Evolutionary conservation across 2,113 vertebrate species (phyloP).

Genomic region (Zapornia atra): DNA sequence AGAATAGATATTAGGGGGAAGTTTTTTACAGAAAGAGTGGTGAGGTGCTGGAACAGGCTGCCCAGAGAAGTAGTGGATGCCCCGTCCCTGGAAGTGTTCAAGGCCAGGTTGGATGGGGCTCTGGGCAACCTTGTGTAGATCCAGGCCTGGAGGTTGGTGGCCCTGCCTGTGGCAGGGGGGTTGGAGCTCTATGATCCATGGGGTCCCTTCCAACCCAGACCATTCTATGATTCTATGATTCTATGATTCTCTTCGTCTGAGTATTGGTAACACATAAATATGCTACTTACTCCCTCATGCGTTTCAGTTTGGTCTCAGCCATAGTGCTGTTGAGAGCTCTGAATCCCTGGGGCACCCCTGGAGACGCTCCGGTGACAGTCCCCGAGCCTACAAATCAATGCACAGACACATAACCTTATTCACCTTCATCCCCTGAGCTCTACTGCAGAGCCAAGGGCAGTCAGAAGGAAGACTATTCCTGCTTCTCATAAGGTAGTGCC

Average conservation of each 20-base stretch:
- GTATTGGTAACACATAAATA: background rate
- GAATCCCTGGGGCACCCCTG: conserved; percentile 2
- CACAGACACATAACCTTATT: conserved; percentile 58
- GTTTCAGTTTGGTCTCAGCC: conserved; percentile 72
- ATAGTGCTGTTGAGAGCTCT: conserved; percentile 62
- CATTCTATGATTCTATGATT: too few species aligned
- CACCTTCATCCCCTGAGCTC: conserved; percentile 22
- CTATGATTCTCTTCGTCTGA: background rate
- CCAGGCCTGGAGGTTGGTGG: too few species aligned
- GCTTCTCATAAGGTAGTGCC: conserved; percentile 18
- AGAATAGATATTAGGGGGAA: too few species aligned
- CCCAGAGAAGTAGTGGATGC: too few species aligned
- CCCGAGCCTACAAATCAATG: conserved; percentile 75
- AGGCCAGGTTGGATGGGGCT: too few species aligned
- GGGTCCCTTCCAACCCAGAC: too few species aligned
- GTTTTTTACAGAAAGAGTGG: too few species aligned
- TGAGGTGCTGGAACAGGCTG: too few species aligned
- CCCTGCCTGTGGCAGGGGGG: too few species aligned
- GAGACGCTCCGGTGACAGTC: conserved; percentile 47
- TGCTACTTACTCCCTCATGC: conserved; percentile 76
- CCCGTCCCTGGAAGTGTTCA: too few species aligned
- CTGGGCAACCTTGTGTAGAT: too few species aligned
- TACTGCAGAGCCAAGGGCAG: conserved; percentile 45
- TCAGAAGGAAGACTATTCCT: conserved; percentile 18
- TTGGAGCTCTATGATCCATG: too few species aligned